Evolutionary conservation across 1,140 invertebrate species (phyloP), one percentile per base, ranked within the genome.

Genomic region (Drosophila navojoa): DNA sequence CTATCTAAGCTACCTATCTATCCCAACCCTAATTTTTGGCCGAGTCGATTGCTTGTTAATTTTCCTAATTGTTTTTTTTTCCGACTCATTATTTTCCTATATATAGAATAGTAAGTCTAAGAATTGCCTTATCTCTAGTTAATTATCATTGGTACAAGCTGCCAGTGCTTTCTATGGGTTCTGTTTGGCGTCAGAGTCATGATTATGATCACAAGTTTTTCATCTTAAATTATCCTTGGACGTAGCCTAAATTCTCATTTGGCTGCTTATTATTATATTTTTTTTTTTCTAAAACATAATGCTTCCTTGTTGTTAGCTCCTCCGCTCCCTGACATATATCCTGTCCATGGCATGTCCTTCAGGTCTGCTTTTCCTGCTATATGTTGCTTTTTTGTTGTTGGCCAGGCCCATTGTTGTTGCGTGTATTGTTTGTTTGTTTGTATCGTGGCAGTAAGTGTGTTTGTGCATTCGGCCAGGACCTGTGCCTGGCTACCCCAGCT

Each of bases 11-110:
- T 16, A 13, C 9, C 16, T 53, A 15, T 11, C 45, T 32, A 50
- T 45, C 44, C 53, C n/a, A 25, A 16, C 22, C 42, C 42, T 29
- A 29, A 19, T 40, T 50, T 69, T 64, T 76, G 67, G 74, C 71
- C 70, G 70, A 82, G 60, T 82, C 76, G 87, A 87, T 87, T 82
- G 82, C 76, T 81, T 87, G 82, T 70, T 77, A 77, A 87, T 71
- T 87, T 82, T 87, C 69, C 79, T 87, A 82, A 75, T 60, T 63
- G 62, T 42, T n/a, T 42, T 42, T n/a, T 11, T 29, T 35, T 35
- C 32, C 10, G 0, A 35, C 1, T 35, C 7, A 10, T 7, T 35
- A 35, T 35, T 35, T 35, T 9, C 32, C 35, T 11, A 4, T 38
- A 32, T 3, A 9, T 7, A 38, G 35, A 9, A 9, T 9, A 32